Base-by-base conservation (phyloP, 1,140 invertebrate genomes). In the Bilobella aurantiaca region DNA sequence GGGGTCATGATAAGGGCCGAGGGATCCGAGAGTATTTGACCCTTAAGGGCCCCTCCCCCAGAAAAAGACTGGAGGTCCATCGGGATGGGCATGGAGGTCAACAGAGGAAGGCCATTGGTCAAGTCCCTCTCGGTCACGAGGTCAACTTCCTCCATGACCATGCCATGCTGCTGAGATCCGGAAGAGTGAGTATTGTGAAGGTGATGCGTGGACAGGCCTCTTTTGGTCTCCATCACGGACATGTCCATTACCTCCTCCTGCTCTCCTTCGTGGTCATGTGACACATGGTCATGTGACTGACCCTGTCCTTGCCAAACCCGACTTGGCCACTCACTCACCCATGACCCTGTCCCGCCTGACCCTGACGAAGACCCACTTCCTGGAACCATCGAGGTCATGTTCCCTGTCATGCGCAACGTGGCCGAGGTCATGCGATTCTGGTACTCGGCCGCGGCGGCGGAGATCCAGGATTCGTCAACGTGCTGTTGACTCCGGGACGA, bases 181-280 rank as follows among this genome's bases (percentile, higher is more conserved):
- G 34, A 53, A 23, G 12, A 23, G 21, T 12, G 49, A 12, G 3
- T 5, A 23, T 53, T 12, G 49, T 5, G 21, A 53, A 18, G 49
- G 21, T 12, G 49, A 8, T 53, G 49, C 12, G 49, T 14, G 49
- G 5, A 53, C 12, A 14, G 5, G 12, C 49, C 21, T 12, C 49
- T 62, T 30, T 66, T 60, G 34, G 37, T 61, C 12, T 73, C 71
- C 46, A 69, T 68, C 31, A 72, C 61, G n/a, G 63, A 63, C 66
- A 70, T 69, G 25, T 70, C 68, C 66, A 70, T 70, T 1, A 68
- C 71, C 58, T 70, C 68, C 8, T 69, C 64, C 58, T 70, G 68
- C 14, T 70, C 68, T 14, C 53, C 58, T 21, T 42, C 37, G n/a
- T 62, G n/a, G n/a, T n/a, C n/a, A n/a, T n/a, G n/a, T n/a, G n/a